These are phyloP conservation scores for Eupeodes luniger DNA, from an alignment of 2,888 invertebrate species.

Conservation along the genomic window DNA sequence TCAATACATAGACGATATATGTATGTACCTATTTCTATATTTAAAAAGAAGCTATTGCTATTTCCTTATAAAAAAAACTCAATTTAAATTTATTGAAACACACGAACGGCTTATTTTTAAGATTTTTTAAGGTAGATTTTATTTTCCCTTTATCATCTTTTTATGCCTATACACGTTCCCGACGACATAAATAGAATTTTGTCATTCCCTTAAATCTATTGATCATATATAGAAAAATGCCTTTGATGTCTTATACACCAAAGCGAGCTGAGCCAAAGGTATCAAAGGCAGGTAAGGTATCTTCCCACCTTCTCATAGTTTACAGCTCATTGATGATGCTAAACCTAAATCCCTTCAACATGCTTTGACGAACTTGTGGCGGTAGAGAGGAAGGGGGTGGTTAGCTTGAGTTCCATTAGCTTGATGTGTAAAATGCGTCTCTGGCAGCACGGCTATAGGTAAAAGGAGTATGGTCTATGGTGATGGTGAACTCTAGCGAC, in stretches of 20 bases:
- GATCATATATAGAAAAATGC: slow-evolving; percentile 4
- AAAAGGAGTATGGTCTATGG: neutral
- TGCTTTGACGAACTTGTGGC: slow-evolving; percentile 9
- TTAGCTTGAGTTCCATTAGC: slow-evolving; percentile 13
- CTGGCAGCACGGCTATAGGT: neutral
- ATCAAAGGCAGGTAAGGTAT: neutral
- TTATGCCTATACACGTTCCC: no score
- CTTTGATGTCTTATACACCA: slow-evolving; percentile 12
- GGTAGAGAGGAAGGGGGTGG: no score
- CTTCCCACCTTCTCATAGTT: slow-evolving; percentile 26
- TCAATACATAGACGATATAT: no score
- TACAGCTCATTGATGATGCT: slow-evolving; percentile 58
- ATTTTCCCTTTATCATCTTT: no score
- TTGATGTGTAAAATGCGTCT: slow-evolving; percentile 18
- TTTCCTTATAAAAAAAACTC: neutral
- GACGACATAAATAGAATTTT: no score
- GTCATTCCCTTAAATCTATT: slow-evolving; percentile 2
- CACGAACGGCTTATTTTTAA: no score
- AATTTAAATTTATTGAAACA: no score
- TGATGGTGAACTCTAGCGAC: slow-evolving; percentile 58
- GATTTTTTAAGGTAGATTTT: no score
- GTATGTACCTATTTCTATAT: no score
- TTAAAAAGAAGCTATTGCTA: no score
- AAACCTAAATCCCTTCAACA: slow-evolving; percentile 65
- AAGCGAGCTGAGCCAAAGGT: no score